Evolutionary conservation across 1,140 invertebrate species (phyloP).

Genomic region (Drosophila tsacasi): DNA sequence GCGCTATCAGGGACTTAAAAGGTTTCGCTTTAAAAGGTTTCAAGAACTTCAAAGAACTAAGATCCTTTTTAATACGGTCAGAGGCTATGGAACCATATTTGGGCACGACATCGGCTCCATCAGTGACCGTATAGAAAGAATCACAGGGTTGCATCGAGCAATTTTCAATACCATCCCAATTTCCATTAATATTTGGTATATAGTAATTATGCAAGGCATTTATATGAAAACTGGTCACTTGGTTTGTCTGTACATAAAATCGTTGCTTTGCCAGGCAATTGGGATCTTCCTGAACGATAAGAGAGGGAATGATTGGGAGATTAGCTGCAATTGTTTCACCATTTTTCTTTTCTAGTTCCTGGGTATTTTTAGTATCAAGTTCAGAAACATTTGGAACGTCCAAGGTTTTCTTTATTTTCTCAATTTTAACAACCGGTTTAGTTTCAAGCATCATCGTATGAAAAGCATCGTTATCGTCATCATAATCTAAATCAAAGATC

Average conservation of each 20-base stretch:
- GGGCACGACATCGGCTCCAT: conserved; percentile 79
- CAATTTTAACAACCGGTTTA: conserved; percentile 7
- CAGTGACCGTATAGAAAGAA: conserved; percentile 50
- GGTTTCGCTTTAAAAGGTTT: conserved; percentile 35
- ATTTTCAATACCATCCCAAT: conserved; percentile 86
- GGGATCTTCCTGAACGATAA: conserved; percentile 71
- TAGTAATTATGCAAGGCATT: conserved; percentile 83
- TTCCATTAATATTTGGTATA: conserved; percentile 88
- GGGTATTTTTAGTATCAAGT: not conserved
- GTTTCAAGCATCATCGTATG: conserved; percentile 61
- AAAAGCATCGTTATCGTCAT: conserved; percentile 76
- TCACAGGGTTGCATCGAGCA: conserved; percentile 18
- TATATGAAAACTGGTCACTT: conserved; percentile 77
- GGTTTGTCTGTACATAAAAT: conserved; percentile 70
- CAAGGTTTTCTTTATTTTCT: conserved; percentile 4
- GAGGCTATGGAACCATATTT: conserved; percentile 67
- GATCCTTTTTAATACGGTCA: conserved; percentile 75
- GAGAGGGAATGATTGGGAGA: conserved; percentile 16
- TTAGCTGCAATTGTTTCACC: conserved; percentile 2
- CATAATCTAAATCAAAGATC: conserved; percentile 79
- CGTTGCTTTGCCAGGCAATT: conserved; percentile 77
- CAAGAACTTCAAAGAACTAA: conserved; percentile 54
- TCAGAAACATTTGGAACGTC: not conserved
- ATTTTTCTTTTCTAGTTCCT: conserved; percentile 8
- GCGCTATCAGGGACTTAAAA: conserved; percentile 30